Base-by-base conservation (phyloP, 1,140 invertebrate species). In the Choristoneura fumiferana region DNA sequence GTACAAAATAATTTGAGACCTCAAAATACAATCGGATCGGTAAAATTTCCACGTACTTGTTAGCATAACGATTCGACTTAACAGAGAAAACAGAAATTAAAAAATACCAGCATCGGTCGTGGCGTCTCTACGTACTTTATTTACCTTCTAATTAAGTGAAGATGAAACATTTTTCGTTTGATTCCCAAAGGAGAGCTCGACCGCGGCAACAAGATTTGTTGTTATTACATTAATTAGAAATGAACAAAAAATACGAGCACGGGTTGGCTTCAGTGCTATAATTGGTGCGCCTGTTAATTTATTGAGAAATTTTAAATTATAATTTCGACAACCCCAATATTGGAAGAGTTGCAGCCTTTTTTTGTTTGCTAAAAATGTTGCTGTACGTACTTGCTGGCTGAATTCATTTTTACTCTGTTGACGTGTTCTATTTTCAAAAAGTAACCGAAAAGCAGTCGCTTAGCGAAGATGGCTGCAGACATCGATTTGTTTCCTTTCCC, bases 91-190 rank as follows among this genome's bases (percentile, higher is more conserved):
- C 17, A 49, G n/a, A 13, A 45, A 45, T 40, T 18, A 9, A 29
- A 49, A 49, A 45, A 56, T 53, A 39, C 56, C 10, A 29, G 29
- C 61, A 65, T 71, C 62, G 63, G 57, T 61, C 60, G 22, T 33
- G 54, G 56, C 49, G 43, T 8, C 14, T 36, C 14, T 36, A 14
- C 39, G 57, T 61, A 60, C 59, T 67, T 67, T 62, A 62, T 69
- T 49, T 49, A 74, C 67, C 71, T 74, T 69, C 64, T 76, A 77
- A 79, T 79, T 71, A 77, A 73, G 59, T 69, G 58, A 63, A 12
- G 63, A 62, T 62, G 64, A 52, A 75, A 71, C 62, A 62, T 61
- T 70, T 29, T 62, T 67, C 60, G 52, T 38, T 35, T 57, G 54
- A 57, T 57, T 61, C 62, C 56, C 56, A 29, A 8, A 35, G 58